These are phyloP conservation scores for Propithecus perrieri DNA, from an alignment of 2,797 vertebrate genomes.

Conservation along the genomic window DNA sequence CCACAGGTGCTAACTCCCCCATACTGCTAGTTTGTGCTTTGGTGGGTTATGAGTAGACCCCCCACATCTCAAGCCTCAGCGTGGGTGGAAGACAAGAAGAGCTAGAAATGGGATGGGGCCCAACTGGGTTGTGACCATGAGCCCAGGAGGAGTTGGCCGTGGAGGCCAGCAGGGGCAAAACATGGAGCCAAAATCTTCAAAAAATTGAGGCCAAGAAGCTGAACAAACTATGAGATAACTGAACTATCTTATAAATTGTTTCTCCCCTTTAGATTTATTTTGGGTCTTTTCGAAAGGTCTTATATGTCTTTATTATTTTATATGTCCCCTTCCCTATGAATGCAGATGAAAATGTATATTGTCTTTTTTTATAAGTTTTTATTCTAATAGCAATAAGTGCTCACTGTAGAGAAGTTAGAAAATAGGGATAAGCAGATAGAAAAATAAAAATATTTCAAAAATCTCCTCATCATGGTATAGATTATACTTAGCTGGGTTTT, in stretches of 20 bases:
- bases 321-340: background rate
- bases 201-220: background rate
- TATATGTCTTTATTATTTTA: background rate
- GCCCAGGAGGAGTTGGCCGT: background rate
- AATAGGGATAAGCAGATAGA: background rate
- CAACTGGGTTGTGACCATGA: background rate
- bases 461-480: background rate
- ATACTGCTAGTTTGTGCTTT: background rate
- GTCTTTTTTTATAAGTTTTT: background rate
- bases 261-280: background rate
- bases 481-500: background rate
- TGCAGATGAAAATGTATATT: background rate
- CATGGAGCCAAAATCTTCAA: background rate
- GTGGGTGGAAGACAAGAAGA: background rate
- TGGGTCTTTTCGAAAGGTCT: background rate
- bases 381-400: slow-evolving; percentile 22
- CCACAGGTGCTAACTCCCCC: background rate
- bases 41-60: background rate
- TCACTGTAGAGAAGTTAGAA: background rate
- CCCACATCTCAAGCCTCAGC: background rate
- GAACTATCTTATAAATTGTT: background rate
- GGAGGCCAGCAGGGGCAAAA: background rate
- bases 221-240: background rate
- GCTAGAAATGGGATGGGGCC: background rate
- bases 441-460: slow-evolving; percentile 27